Base-by-base conservation (phyloP, 2,888 invertebrate genomes). In the Leucoptera coffeella region DNA sequence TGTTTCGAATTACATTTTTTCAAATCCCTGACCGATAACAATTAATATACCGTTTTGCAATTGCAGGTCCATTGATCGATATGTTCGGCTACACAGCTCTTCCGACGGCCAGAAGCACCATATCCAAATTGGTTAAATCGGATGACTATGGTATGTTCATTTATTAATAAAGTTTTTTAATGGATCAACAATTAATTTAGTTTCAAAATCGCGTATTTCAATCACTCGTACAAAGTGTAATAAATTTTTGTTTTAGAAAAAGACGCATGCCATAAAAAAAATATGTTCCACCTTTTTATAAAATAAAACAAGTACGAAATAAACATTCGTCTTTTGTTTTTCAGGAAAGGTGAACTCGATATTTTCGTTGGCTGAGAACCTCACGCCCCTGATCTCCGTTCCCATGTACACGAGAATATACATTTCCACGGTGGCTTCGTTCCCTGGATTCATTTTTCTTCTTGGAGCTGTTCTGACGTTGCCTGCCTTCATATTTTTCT, bases 81-180 rank as follows among this genome's bases (percentile, higher is more conserved):
- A 80, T 83, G 36, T 59, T 82, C 22, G 82, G 81, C 39, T 83
- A 83, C 4, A 82, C 82, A 8, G 75, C 82, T 4, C 71, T 83
- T 36, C 74, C 84, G 36, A 80, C 83, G 2, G 73, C 83, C 71
- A 60, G 83, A 42, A 80, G 83, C 4, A 82, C 82, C 33, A 75
- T 80, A 22, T 80, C 83, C 1, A 85, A 85, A 57, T 48, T 82
- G 23, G 82, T 83, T 12, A 76, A 76, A 12, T 56, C 75, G 3
- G 73, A 80, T 43, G 84, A 84, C 64, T 62, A 82, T 35, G 83
- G 82, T 77, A 69, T 71, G 64, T 35, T 11, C 6, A n/a, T n/a
- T n/a, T n/a, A n/a, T n/a, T n/a, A n/a, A n/a, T n/a, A n/a, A n/a
- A n/a, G n/a, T n/a, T n/a, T n/a, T n/a, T n/a, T n/a, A n/a, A n/a